Base-by-base conservation (phyloP, 1,140 invertebrate genomes). In the Hirudo medicinalis region DNA sequence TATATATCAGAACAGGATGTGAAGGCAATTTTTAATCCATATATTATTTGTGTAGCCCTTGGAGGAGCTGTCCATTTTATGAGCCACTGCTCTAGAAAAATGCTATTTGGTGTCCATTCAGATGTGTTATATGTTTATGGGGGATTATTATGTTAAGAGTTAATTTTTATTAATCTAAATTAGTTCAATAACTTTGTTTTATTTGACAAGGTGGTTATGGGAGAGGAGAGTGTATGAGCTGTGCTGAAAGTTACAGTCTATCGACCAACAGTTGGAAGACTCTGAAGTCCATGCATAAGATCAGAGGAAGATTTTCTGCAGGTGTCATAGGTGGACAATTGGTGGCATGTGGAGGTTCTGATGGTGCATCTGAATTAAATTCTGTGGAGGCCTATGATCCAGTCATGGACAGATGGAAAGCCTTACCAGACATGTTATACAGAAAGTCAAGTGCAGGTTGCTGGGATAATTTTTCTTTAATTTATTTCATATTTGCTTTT, bases 281-380 rank as follows among this genome's bases (percentile, higher is more conserved):
- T 4, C 78, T 90, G 74, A 83, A 87, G 0, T 80, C 85, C 25
- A 91, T 92, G 90, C 84, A 82, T 43, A 84, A 86, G 76, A 85
- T 86, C 49, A 80, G 90, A 69, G 90, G 89, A 15, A 83, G 90
- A 6, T 90, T 91, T 79, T 87, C 89, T 76, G 86, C 89, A 20
- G 40, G 54, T 9, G 36, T 49, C n/a, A 25, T 74, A 0, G 80
- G 86, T 67, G 85, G 85, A 69, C 84, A 85, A 72, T 84, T 91
- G 2, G 92, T 88, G 80, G 90, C 89, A 19, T 89, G 89, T 20
- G 91, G 91, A 11, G 88, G 88, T 71, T 84, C 81, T 20, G 89
- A 91, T 81, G 90, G 90, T n/a, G 85, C 85, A 3, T 86, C 85
- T 29, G 89, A 90, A 77, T 80, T 90, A 54, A 83, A 84, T 29